Evolutionary conservation across 2,888 invertebrate species (phyloP).

Genomic region (Catocala sponsa): DNA sequence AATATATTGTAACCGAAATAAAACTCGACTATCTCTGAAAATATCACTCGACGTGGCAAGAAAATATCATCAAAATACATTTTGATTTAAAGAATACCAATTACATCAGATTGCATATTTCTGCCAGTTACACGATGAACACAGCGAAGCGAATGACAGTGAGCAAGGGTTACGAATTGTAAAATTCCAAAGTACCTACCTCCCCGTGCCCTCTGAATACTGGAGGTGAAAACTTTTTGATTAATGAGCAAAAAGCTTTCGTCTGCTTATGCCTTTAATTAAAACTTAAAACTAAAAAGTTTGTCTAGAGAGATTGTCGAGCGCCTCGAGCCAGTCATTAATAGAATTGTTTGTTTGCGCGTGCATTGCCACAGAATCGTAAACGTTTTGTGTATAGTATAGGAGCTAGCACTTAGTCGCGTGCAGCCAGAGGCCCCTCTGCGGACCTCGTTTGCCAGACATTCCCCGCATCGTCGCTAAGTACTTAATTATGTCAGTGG

Average conservation of each 20-base stretch:
- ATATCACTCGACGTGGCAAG: background rate
- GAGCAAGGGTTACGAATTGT: slow-evolving; percentile 49
- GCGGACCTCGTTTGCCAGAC: slow-evolving; percentile 46
- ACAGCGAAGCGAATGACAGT: slow-evolving; percentile 28
- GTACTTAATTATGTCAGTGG: slow-evolving; percentile 68
- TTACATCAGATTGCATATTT: background rate
- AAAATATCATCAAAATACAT: slow-evolving; percentile 8
- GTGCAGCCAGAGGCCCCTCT: slow-evolving; percentile 39
- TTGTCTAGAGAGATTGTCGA: slow-evolving; percentile 42
- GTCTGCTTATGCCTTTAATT: slow-evolving; percentile 59
- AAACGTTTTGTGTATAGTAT: slow-evolving; percentile 42
- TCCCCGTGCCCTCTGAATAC: slow-evolving; percentile 44
- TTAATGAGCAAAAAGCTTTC: slow-evolving; percentile 57
- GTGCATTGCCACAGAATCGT: slow-evolving; percentile 29
- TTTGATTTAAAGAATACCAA: slow-evolving; percentile 21
- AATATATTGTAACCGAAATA: slow-evolving; percentile 11
- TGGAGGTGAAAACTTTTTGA: slow-evolving; percentile 54
- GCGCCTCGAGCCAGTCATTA: slow-evolving; percentile 42
- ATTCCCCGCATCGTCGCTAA: slow-evolving; percentile 56
- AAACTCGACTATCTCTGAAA: background rate
- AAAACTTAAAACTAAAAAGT: slow-evolving; percentile 58
- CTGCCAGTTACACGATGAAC: slow-evolving; percentile 5
- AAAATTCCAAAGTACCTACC: slow-evolving; percentile 42
- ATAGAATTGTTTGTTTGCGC: slow-evolving; percentile 49
- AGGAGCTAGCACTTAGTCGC: slow-evolving; percentile 52